Conservation (phyloP, 2,113 vertebrate species). For the Eubucco bourcierii region DNA sequence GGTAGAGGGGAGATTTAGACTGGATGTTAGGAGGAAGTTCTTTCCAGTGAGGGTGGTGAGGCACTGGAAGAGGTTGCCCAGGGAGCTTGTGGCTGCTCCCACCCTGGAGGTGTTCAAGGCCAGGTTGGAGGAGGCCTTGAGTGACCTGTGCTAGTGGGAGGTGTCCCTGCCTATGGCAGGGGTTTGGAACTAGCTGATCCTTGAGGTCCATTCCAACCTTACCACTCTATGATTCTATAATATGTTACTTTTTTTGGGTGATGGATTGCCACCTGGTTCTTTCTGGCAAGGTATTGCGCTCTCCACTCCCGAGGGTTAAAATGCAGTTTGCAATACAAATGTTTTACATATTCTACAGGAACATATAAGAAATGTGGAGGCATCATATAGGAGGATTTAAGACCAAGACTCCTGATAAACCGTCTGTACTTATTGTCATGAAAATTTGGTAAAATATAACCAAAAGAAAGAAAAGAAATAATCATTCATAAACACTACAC, state of each 20-base stretch:
- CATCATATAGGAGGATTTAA: fast-evolving
- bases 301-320: constrained; percentile 1
- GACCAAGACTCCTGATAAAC: neutral
- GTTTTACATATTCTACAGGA: neutral
- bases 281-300: neutral
- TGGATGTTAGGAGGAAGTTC: too few species aligned
- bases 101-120: too few species aligned
- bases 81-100: too few species aligned
- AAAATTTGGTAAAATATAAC: neutral
- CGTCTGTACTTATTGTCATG: neutral
- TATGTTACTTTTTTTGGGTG: neutral
- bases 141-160: too few species aligned
- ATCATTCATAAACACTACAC: neutral
- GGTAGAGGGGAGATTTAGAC: too few species aligned
- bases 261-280: neutral
- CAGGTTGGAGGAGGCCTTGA: too few species aligned
- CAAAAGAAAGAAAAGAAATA: neutral
- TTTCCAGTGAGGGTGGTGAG: too few species aligned
- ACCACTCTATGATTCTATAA: neutral
- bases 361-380: neutral
- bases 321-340: neutral
- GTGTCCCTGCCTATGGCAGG: too few species aligned
- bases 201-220: too few species aligned
- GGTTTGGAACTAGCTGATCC: too few species aligned
- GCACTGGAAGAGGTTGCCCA: too few species aligned